Evolutionary conservation across 2,797 vertebrate genomes (phyloP).

Genomic region (Girardinus metallicus): DNA sequence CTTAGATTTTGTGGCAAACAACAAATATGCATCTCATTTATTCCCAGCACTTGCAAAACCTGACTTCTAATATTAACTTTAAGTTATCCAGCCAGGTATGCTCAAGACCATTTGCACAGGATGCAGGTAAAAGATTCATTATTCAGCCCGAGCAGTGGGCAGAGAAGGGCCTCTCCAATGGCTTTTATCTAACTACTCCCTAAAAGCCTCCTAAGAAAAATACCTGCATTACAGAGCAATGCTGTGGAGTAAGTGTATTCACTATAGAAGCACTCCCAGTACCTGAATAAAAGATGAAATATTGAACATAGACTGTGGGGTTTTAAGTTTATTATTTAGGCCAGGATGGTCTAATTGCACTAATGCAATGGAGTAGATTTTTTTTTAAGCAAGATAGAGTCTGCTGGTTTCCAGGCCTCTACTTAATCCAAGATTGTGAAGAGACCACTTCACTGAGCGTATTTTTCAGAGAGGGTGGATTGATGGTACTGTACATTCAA

Average conservation of each 20-base stretch:
- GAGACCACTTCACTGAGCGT: constrained; percentile 57
- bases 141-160: constrained; percentile 74
- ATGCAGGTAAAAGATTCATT: constrained; percentile 80
- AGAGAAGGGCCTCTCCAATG: constrained; percentile 50
- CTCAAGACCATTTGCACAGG: constrained; percentile 66
- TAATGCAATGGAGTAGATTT: constrained; percentile 79
- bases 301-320: constrained; percentile 78
- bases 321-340: constrained; percentile 85
- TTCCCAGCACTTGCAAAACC: constrained; percentile 34
- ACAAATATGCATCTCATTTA: constrained; percentile 1
- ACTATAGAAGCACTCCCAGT: constrained; percentile 79
- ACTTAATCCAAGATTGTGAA: constrained; percentile 54
- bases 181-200: constrained; percentile 80
- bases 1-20: not conserved
- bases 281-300: constrained; percentile 85
- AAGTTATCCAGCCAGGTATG: constrained; percentile 53
- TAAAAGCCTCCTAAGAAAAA: constrained; percentile 81
- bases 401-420: constrained; percentile 43
- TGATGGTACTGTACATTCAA: constrained; percentile 60
- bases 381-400: constrained; percentile 55
- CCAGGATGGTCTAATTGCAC: constrained; percentile 80
- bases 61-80: constrained; percentile 54
- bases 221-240: constrained; percentile 78
- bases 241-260: constrained; percentile 66
- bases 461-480: constrained; percentile 36